Base-by-base conservation (phyloP, 1,140 invertebrate species). In the Hesperophylax magnus region DNA sequence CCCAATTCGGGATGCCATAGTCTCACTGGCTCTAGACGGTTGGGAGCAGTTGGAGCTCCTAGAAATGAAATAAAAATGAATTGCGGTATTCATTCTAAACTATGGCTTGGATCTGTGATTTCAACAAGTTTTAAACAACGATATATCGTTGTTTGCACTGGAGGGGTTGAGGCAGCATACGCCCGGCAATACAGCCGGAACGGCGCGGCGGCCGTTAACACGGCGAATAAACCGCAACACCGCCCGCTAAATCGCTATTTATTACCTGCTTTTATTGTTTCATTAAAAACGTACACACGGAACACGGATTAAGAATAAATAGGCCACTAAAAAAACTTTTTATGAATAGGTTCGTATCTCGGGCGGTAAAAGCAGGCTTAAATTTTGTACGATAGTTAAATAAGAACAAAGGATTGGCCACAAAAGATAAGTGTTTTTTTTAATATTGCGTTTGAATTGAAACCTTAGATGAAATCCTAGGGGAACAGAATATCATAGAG, bases 251-350 rank as follows among this genome's bases (percentile, higher is more conserved):
- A 47, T 47, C 11, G 39, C 58, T 61, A 61, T 22, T 22, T 20
- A 61, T 24, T 61, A 24, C 58, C 17, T 22, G 24, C 58, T 61
- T 61, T 61, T 61, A 61, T 61, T 61, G 58, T 61, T 61, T 24
- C 18, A 61, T 24, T 61, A 61, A 61, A 61, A 61, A 61, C 24
- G 24, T 61, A 61, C 58, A 15, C 20, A 20, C 58, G 18, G 4
- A 61, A 18, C 58, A 24, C 9, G n/a, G 14, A 22, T 61, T 61
- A 61, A 61, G 8, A 61, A 61, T 58, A 15, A 22, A 20, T 14
- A 7, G 18, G 11, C 3, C 24, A 20, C 18, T 20, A 20, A 24
- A 14, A 61, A 61, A 58, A 18, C 54, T 58, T 58, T 58, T 58
- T 58, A 58, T 20, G 8, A 22, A 61, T 22, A 24, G 20, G 8